phyloP scores from a whole-genome alignment of 2,888 invertebrate genomes.

The Acrobasis repandana region DNA sequence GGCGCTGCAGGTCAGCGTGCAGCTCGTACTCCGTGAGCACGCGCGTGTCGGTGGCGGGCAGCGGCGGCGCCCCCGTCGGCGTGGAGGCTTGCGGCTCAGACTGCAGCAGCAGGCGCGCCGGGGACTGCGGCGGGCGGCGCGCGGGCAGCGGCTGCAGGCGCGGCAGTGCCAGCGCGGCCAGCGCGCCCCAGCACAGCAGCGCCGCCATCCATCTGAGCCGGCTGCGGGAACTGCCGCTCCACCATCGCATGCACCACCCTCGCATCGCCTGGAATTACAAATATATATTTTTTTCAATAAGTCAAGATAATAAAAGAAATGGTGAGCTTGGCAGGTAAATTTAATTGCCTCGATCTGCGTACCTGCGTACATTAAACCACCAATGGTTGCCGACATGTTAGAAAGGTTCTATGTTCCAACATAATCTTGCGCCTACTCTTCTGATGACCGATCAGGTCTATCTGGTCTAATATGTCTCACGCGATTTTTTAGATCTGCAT shows the following conservation, averaged over 20 bases:
- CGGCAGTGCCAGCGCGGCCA: conserved; percentile 61
- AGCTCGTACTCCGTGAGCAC: conserved; percentile 85
- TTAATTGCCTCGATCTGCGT: too few species aligned
- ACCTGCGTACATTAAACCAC: too few species aligned
- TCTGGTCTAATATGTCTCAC: too few species aligned
- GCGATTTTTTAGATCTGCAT: too few species aligned
- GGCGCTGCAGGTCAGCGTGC: conserved; percentile 89
- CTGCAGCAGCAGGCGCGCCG: conserved; percentile 53
- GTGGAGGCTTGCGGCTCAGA: conserved; percentile 49
- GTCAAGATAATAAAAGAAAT: too few species aligned
- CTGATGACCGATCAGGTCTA: too few species aligned
- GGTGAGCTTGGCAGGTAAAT: too few species aligned
- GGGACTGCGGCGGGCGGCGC: conserved; percentile 21
- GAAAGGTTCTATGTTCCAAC: too few species aligned
- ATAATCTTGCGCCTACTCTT: too few species aligned
- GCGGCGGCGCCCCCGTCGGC: conserved; percentile 36
- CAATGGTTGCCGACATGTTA: too few species aligned
- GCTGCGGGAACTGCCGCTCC: conserved; percentile 54
- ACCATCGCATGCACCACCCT: conserved; percentile 58
- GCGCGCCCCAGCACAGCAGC: conserved; percentile 69
- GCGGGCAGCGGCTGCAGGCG: conserved; percentile 51
- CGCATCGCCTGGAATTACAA: conserved; percentile 63
- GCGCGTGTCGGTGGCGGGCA: conserved; percentile 58
- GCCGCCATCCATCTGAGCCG: conserved; percentile 68
- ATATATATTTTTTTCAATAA: too few species aligned